Percentiles rank a stretch among this genome's conserved stretches.
These are phyloP conservation scores for Lates japonicus DNA, from an alignment of 2,797 vertebrate species.

Conservation along the genomic window DNA sequence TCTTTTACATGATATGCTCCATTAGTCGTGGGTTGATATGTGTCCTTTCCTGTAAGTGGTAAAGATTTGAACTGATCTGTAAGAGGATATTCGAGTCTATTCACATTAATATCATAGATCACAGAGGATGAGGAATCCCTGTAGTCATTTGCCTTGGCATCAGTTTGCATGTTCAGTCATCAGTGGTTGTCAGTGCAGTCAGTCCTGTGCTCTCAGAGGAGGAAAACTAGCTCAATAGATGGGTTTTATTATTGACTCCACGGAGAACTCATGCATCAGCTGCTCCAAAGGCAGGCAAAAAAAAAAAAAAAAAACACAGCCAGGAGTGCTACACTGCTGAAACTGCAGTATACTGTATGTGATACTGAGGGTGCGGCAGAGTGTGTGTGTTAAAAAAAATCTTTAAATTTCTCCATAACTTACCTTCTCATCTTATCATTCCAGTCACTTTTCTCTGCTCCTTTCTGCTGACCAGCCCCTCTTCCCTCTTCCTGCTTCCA, in stretches of 20 bases:
- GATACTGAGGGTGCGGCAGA: conserved; percentile 70
- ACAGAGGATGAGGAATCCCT: conserved; percentile 69
- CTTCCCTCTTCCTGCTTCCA: conserved; percentile 57
- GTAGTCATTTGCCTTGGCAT: conserved; percentile 71
- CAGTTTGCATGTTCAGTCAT: conserved; percentile 74
- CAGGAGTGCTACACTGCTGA: conserved; percentile 52
- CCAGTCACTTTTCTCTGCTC: conserved; percentile 80
- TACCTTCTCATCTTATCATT: conserved; percentile 88
- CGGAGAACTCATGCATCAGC: conserved; percentile 79
- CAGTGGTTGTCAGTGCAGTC: conserved; percentile 74
- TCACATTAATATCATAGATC: conserved; percentile 52
- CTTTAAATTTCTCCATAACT: conserved; percentile 74
- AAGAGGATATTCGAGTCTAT: conserved; percentile 44
- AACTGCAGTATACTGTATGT: conserved; percentile 57
- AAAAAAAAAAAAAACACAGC: conserved; percentile 42
- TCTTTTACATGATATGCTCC: conserved; percentile 5
- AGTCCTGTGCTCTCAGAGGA: conserved; percentile 73
- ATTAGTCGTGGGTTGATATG: conserved; percentile 20
- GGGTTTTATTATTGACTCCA: conserved; percentile 79
- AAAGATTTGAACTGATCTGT: conserved; percentile 42
- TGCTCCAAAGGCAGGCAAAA: conserved; percentile 65
- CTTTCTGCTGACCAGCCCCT: conserved; percentile 56
- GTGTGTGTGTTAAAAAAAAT: conserved; percentile 45
- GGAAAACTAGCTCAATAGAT: conserved; percentile 76
- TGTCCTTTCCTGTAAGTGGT: conserved; percentile 31